These are phyloP conservation scores for Drosophila mulleri DNA, from an alignment of 2,888 invertebrate species.

Conservation along the genomic window DNA sequence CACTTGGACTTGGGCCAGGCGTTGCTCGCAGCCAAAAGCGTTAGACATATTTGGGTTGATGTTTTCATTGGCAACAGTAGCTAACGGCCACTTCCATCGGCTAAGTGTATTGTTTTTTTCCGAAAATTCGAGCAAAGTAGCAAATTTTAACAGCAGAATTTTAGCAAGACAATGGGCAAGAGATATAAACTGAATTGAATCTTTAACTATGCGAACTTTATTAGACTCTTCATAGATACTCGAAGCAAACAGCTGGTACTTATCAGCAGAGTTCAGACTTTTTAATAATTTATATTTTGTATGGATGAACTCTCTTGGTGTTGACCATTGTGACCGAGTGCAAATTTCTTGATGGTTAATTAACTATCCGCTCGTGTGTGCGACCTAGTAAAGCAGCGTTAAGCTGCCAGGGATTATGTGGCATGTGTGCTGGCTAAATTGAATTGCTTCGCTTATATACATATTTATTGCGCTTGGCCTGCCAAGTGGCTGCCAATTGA, in stretches of 20 bases:
- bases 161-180: constrained; percentile 8
- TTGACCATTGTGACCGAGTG: constrained; percentile 29
- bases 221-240: background rate
- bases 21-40: constrained; percentile 53
- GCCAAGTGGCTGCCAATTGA: constrained; percentile 54
- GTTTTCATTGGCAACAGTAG: constrained; percentile 63
- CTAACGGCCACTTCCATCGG: constrained; percentile 27
- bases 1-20: constrained; percentile 61
- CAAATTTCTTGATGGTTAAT: constrained; percentile 44
- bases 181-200: constrained; percentile 4
- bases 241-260: background rate
- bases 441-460: constrained; percentile 46
- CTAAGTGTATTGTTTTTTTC: constrained; percentile 63
- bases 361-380: constrained; percentile 47
- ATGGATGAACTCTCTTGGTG: background rate
- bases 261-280: background rate
- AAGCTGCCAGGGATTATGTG: constrained; percentile 51
- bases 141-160: constrained; percentile 28
- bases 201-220: background rate
- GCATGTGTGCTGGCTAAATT: constrained; percentile 44
- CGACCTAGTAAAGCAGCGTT: constrained; percentile 36
- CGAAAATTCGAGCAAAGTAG: constrained; percentile 10
- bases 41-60: constrained; percentile 70
- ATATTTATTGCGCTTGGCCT: constrained; percentile 51
- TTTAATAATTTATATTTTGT: background rate